These are phyloP conservation scores for Neostethus bicornis DNA, from an alignment of 2,797 vertebrate species.

Conservation along the genomic window DNA sequence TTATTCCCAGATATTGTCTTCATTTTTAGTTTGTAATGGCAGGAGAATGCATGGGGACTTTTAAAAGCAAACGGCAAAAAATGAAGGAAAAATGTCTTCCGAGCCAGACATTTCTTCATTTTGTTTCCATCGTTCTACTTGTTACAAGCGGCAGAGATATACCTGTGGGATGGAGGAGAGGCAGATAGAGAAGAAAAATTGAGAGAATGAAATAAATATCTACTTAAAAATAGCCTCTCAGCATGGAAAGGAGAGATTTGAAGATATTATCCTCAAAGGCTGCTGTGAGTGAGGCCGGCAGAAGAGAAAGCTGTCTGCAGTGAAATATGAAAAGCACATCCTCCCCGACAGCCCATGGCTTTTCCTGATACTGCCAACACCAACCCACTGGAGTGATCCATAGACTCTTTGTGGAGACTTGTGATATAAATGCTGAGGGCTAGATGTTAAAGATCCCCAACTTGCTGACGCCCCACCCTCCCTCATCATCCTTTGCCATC, in stretches of 20 bases:
- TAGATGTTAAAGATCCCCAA: conserved; percentile 83
- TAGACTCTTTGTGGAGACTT: conserved; percentile 82
- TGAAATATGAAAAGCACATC: conserved; percentile 84
- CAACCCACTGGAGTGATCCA: conserved; percentile 84
- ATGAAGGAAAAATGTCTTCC: conserved; percentile 61
- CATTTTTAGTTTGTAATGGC: neutral
- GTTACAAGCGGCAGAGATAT: conserved; percentile 62
- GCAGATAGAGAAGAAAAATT: conserved; percentile 59
- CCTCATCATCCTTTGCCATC: conserved; percentile 60
- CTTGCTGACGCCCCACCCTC: conserved; percentile 55
- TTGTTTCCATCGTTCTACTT: conserved; percentile 61
- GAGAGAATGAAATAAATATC: conserved; percentile 80
- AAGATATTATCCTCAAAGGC: conserved; percentile 87
- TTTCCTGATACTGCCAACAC: conserved; percentile 83
- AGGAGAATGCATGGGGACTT: too few species aligned
- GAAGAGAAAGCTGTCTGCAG: conserved; percentile 77
- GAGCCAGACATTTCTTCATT: conserved; percentile 58
- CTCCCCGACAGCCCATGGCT: conserved; percentile 85
- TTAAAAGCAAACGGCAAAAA: conserved; percentile 49
- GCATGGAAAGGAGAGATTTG: conserved; percentile 80
- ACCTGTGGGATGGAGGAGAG: conserved; percentile 55
- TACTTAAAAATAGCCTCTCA: conserved; percentile 85
- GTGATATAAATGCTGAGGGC: conserved; percentile 86
- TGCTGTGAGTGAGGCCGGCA: conserved; percentile 80
- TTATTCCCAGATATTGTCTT: conserved; percentile 23